phyloP scores from a whole-genome alignment of 1,140 invertebrate genomes.

The Diorhabda carinulata region DNA sequence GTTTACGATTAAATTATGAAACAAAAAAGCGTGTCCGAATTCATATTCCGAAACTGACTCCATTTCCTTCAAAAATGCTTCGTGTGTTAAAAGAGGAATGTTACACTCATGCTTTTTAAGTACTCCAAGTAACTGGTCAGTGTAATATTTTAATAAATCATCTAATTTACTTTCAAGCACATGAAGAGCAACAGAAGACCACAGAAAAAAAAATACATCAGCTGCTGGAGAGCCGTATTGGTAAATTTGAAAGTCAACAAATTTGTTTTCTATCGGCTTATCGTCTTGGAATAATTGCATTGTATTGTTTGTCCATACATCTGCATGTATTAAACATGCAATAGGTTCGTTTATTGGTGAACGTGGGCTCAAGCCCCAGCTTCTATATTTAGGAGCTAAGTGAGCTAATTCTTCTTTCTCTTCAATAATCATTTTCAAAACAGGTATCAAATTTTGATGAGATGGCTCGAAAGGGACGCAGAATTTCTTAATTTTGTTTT shows the following conservation, averaged over 20 bases:
- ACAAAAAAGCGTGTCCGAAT: conserved; percentile 18
- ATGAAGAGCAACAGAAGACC: conserved; percentile 49
- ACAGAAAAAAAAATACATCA: conserved; percentile 57
- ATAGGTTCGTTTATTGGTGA: conserved; percentile 43
- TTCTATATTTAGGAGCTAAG: background rate
- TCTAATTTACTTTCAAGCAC: conserved; percentile 48
- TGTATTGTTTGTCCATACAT: conserved; percentile 61
- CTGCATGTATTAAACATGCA: conserved; percentile 53
- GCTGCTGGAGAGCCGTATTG: conserved; percentile 50
- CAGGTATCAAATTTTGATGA: background rate
- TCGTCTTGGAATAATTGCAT: conserved; percentile 49
- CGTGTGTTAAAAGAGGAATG: conserved; percentile 7
- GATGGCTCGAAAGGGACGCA: conserved; percentile 15
- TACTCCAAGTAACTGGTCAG: conserved; percentile 30
- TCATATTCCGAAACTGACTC: conserved; percentile 11
- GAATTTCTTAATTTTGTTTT: conserved; percentile 40
- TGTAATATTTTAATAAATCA: conserved; percentile 51
- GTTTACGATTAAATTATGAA: background rate
- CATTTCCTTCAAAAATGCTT: conserved; percentile 24
- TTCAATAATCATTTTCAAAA: conserved; percentile 22
- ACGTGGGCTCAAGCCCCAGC: background rate
- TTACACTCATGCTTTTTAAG: conserved; percentile 19
- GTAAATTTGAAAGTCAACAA: conserved; percentile 60
- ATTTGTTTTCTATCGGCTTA: conserved; percentile 41
- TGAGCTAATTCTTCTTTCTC: conserved; percentile 37